A percentile compares a stretch with the other conserved stretches of the same genome.
These are phyloP conservation scores for Erannis defoliaria DNA, from an alignment of 2,888 invertebrate species.

Conservation along the genomic window DNA sequence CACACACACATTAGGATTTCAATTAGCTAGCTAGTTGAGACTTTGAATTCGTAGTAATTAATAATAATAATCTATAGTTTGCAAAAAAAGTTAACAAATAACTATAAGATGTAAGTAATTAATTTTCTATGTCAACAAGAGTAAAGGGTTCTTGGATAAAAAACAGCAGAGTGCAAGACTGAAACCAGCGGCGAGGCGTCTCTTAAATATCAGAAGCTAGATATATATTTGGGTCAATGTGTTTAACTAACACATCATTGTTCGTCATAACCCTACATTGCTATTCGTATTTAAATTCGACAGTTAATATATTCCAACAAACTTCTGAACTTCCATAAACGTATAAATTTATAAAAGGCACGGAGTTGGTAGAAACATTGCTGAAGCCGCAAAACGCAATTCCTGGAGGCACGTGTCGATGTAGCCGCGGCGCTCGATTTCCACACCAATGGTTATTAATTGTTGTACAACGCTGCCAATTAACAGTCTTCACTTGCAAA, in stretches of 20 bases:
- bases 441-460: slow-evolving; percentile 42
- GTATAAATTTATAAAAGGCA: slow-evolving; percentile 5
- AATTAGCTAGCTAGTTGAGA: too few relatives aligned
- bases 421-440: slow-evolving; percentile 53
- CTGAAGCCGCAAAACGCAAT: slow-evolving; percentile 72
- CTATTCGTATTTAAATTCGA: not conserved
- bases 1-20: not conserved
- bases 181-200: too few relatives aligned
- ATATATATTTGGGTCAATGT: too few relatives aligned
- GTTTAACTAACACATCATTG: not conserved
- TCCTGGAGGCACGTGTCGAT: slow-evolving; percentile 51
- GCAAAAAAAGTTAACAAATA: too few relatives aligned
- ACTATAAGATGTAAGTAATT: too few relatives aligned
- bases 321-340: slow-evolving; percentile 43
- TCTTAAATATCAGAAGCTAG: too few relatives aligned
- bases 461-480: slow-evolving; percentile 43
- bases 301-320: slow-evolving; percentile 51
- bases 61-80: too few relatives aligned
- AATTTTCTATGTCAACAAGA: too few relatives aligned
- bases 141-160: too few relatives aligned
- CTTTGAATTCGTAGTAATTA: too few relatives aligned
- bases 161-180: too few relatives aligned
- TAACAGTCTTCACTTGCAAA: slow-evolving; percentile 40
- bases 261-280: not conserved
- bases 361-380: slow-evolving; percentile 57